Percentiles rank a stretch among this genome's conserved stretches.
phyloP scores from a whole-genome alignment of 2,797 vertebrate genomes.

The Eulemur rubriventer region DNA sequence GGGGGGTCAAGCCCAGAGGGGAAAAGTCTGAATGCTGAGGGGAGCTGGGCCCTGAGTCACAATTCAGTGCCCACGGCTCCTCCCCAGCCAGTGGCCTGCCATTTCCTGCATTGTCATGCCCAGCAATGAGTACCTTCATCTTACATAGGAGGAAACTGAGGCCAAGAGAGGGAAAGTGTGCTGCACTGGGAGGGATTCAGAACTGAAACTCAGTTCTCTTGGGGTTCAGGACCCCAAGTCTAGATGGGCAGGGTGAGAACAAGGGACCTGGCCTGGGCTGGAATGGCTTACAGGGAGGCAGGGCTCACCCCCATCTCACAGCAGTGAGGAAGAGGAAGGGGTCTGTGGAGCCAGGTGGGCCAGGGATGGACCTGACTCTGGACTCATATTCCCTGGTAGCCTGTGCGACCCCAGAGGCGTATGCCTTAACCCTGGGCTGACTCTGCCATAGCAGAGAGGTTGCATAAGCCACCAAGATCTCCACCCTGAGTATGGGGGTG shows the following conservation, averaged over 20 bases:
- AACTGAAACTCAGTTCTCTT: neutral
- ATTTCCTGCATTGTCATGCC: conserved; percentile 3
- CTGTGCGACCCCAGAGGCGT: neutral
- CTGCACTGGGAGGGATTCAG: neutral
- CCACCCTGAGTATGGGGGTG: neutral
- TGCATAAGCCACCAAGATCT: neutral
- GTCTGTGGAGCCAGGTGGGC: neutral
- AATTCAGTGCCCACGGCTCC: neutral
- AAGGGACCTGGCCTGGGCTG: neutral
- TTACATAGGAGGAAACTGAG: conserved; percentile 19
- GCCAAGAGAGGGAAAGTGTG: neutral
- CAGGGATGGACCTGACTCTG: neutral
- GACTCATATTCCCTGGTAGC: neutral
- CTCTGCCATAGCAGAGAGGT: neutral
- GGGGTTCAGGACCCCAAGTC: neutral
- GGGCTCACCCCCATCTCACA: neutral
- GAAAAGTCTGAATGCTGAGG: conserved; percentile 42
- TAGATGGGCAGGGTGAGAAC: neutral
- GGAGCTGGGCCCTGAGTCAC: conserved; percentile 59
- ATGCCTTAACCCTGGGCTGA: conserved; percentile 14
- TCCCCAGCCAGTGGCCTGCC: neutral
- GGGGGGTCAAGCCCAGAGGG: conserved; percentile 23
- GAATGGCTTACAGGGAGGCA: neutral
- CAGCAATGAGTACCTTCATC: neutral
- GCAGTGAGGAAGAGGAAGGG: neutral